phyloP scores from a whole-genome alignment of 2,113 vertebrate species.

The Gracilinanus agilis region DNA sequence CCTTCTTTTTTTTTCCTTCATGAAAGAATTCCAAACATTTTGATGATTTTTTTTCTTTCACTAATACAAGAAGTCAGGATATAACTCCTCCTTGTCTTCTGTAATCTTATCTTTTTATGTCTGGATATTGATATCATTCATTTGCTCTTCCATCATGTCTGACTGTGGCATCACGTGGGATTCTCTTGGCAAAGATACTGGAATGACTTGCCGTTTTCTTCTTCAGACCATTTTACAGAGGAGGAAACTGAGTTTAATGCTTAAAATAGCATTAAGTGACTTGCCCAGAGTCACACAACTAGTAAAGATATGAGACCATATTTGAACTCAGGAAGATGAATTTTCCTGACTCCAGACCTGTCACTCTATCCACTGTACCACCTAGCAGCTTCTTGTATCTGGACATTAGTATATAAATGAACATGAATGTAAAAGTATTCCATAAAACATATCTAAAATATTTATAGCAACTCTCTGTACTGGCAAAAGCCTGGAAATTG shows the following conservation, averaged over 20 bases:
- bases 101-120: constrained; percentile 33
- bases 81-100: background rate
- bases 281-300: background rate
- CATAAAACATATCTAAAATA: constrained; percentile 68
- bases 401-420: constrained; percentile 54
- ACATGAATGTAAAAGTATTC: constrained; percentile 68
- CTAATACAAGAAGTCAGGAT: constrained; percentile 25
- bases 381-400: background rate
- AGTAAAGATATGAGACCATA: background rate
- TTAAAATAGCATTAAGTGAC: background rate
- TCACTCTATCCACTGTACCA: background rate
- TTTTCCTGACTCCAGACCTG: background rate
- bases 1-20: background rate
- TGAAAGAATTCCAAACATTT: background rate
- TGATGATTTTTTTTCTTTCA: constrained; percentile 26
- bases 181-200: background rate
- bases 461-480: no score
- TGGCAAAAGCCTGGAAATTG: no score
- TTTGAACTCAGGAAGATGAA: background rate
- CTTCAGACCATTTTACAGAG: background rate
- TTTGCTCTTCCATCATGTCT: background rate
- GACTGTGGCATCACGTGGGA: background rate
- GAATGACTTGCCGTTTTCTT: background rate
- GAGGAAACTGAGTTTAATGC: background rate
- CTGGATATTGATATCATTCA: background rate